A percentile compares a stretch with the other conserved stretches of the same genome.
phyloP scores from a whole-genome alignment of 1,140 invertebrate species.

The Diachasma alloeum region DNA sequence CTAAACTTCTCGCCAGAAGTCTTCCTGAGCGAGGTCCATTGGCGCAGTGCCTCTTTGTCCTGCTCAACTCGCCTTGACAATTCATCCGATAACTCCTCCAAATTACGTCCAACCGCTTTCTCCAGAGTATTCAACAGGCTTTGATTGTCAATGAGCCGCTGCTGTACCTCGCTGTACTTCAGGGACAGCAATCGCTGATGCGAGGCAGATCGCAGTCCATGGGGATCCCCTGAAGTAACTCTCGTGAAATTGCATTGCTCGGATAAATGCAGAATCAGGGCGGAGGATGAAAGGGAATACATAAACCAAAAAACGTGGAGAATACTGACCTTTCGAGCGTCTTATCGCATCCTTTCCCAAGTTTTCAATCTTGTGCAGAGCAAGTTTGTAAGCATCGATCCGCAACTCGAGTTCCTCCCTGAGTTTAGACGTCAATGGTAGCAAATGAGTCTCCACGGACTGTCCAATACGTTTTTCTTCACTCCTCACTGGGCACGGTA shows the following conservation, averaged over 20 bases:
- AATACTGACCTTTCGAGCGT: constrained; percentile 47
- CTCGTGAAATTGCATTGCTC: background rate
- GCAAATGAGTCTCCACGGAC: constrained; percentile 63
- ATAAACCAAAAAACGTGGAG: background rate
- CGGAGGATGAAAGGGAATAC: background rate
- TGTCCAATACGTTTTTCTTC: constrained; percentile 39
- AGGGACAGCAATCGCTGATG: constrained; percentile 89
- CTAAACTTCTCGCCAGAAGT: constrained; percentile 55
- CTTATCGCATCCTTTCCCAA: constrained; percentile 50
- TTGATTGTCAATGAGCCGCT: constrained; percentile 91
- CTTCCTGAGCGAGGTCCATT: constrained; percentile 73
- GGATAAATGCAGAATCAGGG: background rate
- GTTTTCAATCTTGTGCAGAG: constrained; percentile 83
- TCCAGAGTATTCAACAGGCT: constrained; percentile 87
- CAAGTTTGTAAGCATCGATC: constrained; percentile 86
- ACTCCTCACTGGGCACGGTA: constrained; percentile 49
- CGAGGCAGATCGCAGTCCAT: constrained; percentile 80
- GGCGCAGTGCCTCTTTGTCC: constrained; percentile 76
- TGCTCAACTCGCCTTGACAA: constrained; percentile 73
- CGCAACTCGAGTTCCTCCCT: constrained; percentile 85
- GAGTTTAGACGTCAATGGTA: constrained; percentile 53
- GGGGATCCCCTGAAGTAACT: constrained; percentile 42
- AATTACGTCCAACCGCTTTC: constrained; percentile 61
- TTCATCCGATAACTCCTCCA: constrained; percentile 63
- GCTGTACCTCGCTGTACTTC: constrained; percentile 82